Evolutionary conservation across 2,113 vertebrate genomes (phyloP), one percentile per base, ranked within the genome.

Genomic region (Toxostoma redivivum): DNA sequence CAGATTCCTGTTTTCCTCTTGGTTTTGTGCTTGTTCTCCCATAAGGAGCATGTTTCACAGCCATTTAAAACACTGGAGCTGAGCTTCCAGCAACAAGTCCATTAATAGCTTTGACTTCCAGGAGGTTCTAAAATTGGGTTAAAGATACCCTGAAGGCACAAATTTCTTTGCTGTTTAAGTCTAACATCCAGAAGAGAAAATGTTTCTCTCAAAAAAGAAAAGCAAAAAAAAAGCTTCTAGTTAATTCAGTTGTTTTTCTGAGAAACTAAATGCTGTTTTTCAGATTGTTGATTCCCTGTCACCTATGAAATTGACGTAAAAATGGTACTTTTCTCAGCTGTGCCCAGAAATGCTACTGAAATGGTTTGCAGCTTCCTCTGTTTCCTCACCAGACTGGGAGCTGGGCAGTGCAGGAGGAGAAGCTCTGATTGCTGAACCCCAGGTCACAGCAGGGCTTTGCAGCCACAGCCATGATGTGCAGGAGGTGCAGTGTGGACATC

Each of bases 1-100:
- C 33, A 54, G 45, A 82, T 79, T 50, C 21, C 67, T 54, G 16
- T 1, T 73, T 95, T 93, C 30, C 38, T 86, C 56, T 77, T 64
- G 38, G 17, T 61, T 94, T 62, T 20, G 20, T 80, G 70, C 66
- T 89, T 10, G 3, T 77, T 85, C 44, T 85, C 38, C 84, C 66
- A 58, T 65, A 62, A 66, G 62, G 82, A 70, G 15, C 11, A 5
- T 85, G 81, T 81, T 92, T 84, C 72, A 61, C 69, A 95, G 77
- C 54, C 89, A 37, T 85, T 76, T 79, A 65, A 91, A 94, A 80
- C 31, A 57, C 45, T 54, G 23, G 45, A 83, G 65, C 83, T 84
- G 51, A 81, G 40, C 72, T 95, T 86, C 74, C 78, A 95, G 95
- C 89, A 96, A 88, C 84, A 94, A 80, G 87, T 85, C 58, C 70